Conservation (phyloP, 2,888 invertebrate genomes). For the Volucella bombylans region DNA sequence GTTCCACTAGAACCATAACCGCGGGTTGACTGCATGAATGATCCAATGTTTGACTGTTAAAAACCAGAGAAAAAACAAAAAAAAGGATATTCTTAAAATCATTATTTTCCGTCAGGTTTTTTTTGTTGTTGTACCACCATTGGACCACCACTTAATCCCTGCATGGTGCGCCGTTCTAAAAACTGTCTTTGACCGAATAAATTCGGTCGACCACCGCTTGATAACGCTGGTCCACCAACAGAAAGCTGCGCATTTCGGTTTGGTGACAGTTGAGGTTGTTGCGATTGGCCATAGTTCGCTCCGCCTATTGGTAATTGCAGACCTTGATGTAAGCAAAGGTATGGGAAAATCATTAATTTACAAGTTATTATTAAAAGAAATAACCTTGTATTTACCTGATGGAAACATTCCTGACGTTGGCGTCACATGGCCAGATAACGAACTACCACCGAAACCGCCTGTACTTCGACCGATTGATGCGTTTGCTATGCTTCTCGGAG, state of each 20-base stretch:
- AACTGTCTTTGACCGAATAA: slow-evolving; percentile 92
- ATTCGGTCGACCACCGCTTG: slow-evolving; percentile 84
- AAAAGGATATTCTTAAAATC: slow-evolving; percentile 27
- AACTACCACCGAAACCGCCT: slow-evolving; percentile 86
- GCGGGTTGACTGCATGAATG: slow-evolving; percentile 85
- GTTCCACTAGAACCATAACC: slow-evolving; percentile 86
- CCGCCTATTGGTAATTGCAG: slow-evolving; percentile 78
- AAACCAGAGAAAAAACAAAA: neutral
- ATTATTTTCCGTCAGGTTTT: neutral
- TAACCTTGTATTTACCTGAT: slow-evolving; percentile 78
- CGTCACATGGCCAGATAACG: slow-evolving; percentile 90
- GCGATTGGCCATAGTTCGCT: slow-evolving; percentile 83
- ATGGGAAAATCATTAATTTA: slow-evolving; percentile 1
- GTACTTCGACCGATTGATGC: slow-evolving; percentile 87
- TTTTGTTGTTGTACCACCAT: slow-evolving; percentile 78
- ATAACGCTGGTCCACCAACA: slow-evolving; percentile 85
- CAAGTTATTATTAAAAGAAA: neutral
- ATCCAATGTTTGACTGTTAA: slow-evolving; percentile 85
- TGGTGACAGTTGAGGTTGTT: slow-evolving; percentile 84
- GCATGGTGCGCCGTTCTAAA: slow-evolving; percentile 88
- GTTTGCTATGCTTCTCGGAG: slow-evolving; percentile 94
- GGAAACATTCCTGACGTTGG: slow-evolving; percentile 87
- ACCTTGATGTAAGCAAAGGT: slow-evolving; percentile 28
- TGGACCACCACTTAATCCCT: slow-evolving; percentile 82
- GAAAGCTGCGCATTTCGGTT: slow-evolving; percentile 84